phyloP scores from a whole-genome alignment of 2,888 invertebrate genomes.

The Microplitis deprimator region DNA sequence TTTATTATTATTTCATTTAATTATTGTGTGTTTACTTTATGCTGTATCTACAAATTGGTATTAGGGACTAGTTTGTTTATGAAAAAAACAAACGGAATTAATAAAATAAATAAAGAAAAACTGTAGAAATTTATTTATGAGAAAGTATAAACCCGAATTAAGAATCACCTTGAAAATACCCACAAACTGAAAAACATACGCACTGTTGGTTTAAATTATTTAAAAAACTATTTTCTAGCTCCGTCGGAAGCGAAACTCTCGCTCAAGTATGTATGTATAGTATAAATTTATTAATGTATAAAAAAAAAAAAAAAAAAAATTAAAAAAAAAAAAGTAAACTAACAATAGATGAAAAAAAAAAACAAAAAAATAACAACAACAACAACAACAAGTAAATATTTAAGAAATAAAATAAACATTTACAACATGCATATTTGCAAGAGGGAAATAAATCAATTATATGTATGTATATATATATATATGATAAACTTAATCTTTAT shows the following conservation, averaged over 20 bases:
- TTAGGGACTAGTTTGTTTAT: too few relatives aligned
- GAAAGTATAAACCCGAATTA: too few relatives aligned
- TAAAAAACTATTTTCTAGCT: slow-evolving; percentile 24
- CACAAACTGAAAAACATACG: slow-evolving; percentile 14
- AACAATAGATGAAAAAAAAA: not conserved
- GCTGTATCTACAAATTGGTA: too few relatives aligned
- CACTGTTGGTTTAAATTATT: slow-evolving; percentile 2
- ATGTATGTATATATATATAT: not conserved
- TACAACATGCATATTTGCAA: not conserved
- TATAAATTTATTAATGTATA: slow-evolving; percentile 19
- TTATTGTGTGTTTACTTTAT: too few relatives aligned
- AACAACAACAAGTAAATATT: not conserved
- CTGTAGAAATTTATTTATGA: too few relatives aligned
- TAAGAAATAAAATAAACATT: not conserved
- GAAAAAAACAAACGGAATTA: too few relatives aligned
- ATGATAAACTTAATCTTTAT: slow-evolving; percentile 19
- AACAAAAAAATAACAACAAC: slow-evolving; percentile 15
- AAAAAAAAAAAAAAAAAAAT: slow-evolving; percentile 24
- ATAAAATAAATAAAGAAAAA: too few relatives aligned
- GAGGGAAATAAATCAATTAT: not conserved
- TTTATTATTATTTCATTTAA: too few relatives aligned
- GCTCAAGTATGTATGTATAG: slow-evolving; percentile 33
- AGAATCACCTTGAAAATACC: too few relatives aligned
- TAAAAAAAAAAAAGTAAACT: not conserved
- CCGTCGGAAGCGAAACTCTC: slow-evolving; percentile 37